phyloP scores from a whole-genome alignment of 1,140 invertebrate species.

The Drosophila pandora region DNA sequence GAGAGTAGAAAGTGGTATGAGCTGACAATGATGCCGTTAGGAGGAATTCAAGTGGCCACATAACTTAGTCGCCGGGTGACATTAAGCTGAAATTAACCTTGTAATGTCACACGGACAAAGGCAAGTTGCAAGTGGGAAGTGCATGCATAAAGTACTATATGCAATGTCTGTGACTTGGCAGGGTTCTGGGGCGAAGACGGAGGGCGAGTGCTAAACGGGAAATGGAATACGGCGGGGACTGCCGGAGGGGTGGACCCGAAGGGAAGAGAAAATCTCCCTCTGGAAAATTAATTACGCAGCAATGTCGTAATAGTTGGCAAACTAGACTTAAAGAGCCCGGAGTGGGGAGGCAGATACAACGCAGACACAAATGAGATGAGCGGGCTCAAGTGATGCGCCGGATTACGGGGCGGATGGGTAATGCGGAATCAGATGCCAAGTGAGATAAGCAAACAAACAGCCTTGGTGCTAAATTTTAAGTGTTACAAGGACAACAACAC shows the following conservation, averaged over 20 bases:
- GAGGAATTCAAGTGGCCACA: constrained; percentile 64
- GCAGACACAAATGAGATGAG: constrained; percentile 38
- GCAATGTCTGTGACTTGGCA: not conserved
- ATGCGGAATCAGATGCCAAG: constrained; percentile 61
- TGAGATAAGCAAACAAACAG: constrained; percentile 78
- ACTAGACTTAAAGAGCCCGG: constrained; percentile 37
- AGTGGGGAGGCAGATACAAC: constrained; percentile 2
- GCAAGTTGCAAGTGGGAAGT: constrained; percentile 16
- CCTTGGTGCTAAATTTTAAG: constrained; percentile 81
- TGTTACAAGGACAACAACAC: constrained; percentile 78
- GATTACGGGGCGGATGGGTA: constrained; percentile 33
- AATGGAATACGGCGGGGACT: not conserved
- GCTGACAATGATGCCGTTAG: constrained; percentile 32
- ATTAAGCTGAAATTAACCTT: constrained; percentile 73
- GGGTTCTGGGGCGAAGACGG: not conserved
- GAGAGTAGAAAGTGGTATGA: constrained; percentile 5
- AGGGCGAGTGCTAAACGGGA: constrained; percentile 6
- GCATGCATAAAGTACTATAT: constrained; percentile 21
- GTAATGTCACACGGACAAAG: constrained; percentile 55
- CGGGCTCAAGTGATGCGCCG: constrained; percentile 15
- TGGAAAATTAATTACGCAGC: constrained; percentile 61
- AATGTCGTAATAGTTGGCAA: constrained; percentile 61
- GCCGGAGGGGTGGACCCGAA: not conserved
- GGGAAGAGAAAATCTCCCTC: constrained; percentile 3
- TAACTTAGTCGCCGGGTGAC: constrained; percentile 56